Base-by-base conservation (phyloP, 2,113 vertebrate genomes). In the Cyanocitta stelleri region DNA sequence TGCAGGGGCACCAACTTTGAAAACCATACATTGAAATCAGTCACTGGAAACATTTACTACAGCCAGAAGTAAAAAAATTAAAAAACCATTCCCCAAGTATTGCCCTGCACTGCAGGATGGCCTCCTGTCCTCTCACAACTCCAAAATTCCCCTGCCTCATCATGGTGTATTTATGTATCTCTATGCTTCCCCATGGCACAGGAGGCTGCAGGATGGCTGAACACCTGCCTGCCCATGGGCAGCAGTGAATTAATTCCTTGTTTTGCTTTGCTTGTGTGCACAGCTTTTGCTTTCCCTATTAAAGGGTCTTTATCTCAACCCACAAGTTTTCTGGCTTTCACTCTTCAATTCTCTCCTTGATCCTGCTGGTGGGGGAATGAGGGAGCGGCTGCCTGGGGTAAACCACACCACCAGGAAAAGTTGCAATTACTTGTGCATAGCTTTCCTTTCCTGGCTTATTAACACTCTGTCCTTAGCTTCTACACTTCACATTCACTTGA, bases 1-100 rank as follows among this genome's bases (percentile, higher is more conserved):
- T 72, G 10, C 23, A 6, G 12, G 20, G 37, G 2, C 63, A 61
- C 29, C 0, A 0, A 5, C 32, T 56, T 35, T 17, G 18, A 30
- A 71, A 87, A 32, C 19, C 13, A 29, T 27, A 13, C 3, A 0
- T 13, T 21, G 27, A 58, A 64, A 62, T 17, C 32, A 39, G 6
- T 19, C 6, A 24, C 2, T 68, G 48, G n/a, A 78, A 90, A 67
- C 6, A 64, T 16, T 62, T 58, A 69, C 17, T 49, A 26, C 16
- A 80, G 12, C 21, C 11, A 52, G 33, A 17, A 33, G 35, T 7
- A 32, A 44, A 39, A 46, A 18, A 21, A 7, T 4, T 10, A 6
- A 2, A 26, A 32, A 35, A 23, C 13, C 9, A 29, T 35, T 64
- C 29, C 10, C 43, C 15, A 6, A 35, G 10, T 43, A n/a, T 7